A percentile compares a stretch with the other conserved stretches of the same genome.
Conservation (phyloP, 2,113 vertebrate genomes). For the Xiphophorus couchianus region DNA sequence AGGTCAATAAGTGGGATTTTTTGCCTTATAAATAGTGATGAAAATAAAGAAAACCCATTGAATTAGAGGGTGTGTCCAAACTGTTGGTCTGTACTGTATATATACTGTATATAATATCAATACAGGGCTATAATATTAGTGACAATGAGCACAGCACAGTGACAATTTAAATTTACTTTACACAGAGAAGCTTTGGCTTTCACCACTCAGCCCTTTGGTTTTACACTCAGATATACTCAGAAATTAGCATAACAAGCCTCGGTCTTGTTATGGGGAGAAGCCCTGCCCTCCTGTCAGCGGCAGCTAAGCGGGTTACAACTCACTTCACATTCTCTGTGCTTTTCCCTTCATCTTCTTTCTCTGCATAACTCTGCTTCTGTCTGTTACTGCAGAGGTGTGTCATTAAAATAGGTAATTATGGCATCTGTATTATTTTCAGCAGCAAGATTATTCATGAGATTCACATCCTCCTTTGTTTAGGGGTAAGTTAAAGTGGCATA, state of each 20-base stretch:
- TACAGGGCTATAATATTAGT: slow-evolving; percentile 4
- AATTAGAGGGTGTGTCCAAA: too few relatives aligned
- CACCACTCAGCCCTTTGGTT: slow-evolving; percentile 21
- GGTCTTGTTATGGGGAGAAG: slow-evolving; percentile 39
- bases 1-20: too few relatives aligned
- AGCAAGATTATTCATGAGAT: slow-evolving; percentile 2
- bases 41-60: too few relatives aligned
- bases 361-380: slow-evolving; percentile 20
- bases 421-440: slow-evolving; percentile 16
- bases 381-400: slow-evolving; percentile 18
- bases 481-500: neutral
- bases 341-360: slow-evolving; percentile 22
- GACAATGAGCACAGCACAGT: slow-evolving; percentile 27
- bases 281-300: slow-evolving; percentile 48
- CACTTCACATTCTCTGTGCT: slow-evolving; percentile 19
- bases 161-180: slow-evolving; percentile 37
- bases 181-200: slow-evolving; percentile 10
- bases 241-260: slow-evolving; percentile 60
- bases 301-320: slow-evolving; percentile 42
- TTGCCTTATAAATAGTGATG: too few relatives aligned
- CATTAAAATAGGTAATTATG: slow-evolving; percentile 34
- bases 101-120: too few relatives aligned
- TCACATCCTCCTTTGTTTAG: neutral
- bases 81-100: too few relatives aligned
- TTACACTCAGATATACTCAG: slow-evolving; percentile 16